Conservation (phyloP, 64 coral and sea anemone species). For the Stichodactyla mertensii region DNA sequence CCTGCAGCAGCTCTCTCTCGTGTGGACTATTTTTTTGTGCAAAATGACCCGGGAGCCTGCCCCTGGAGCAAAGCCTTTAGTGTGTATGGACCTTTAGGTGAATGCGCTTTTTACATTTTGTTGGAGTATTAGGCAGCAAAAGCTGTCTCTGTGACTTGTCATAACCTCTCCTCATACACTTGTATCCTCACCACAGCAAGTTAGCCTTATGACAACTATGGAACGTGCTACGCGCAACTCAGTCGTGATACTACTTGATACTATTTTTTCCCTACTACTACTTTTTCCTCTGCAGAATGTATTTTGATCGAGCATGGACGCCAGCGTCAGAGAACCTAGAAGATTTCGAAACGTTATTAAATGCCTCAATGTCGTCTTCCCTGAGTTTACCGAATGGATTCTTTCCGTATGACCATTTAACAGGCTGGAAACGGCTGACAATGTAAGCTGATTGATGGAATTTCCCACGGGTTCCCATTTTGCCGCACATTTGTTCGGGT, state of each 20-base stretch:
- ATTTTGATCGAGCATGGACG: slow-evolving; percentile 76
- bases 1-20: too few species aligned
- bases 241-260: background rate
- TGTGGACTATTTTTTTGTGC: too few species aligned
- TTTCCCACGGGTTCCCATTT: background rate
- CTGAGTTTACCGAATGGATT: slow-evolving; percentile 78
- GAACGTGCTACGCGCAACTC: background rate
- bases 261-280: background rate
- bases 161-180: too few species aligned
- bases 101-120: too few species aligned
- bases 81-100: too few species aligned
- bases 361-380: slow-evolving; percentile 63
- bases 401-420: slow-evolving; percentile 82
- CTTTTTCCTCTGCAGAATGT: slow-evolving; percentile 36
- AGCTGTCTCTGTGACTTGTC: too few species aligned
- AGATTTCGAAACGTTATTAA: slow-evolving; percentile 67
- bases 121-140: too few species aligned
- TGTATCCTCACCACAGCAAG: too few species aligned
- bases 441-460: slow-evolving; percentile 43
- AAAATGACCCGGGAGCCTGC: too few species aligned
- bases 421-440: slow-evolving; percentile 64
- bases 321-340: slow-evolving; percentile 59
- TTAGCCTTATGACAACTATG: too few species aligned
- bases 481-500: too few species aligned
- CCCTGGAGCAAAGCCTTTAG: too few species aligned